Base-by-base conservation (phyloP, 2,113 vertebrate species). In the Menura novaehollandiae region DNA sequence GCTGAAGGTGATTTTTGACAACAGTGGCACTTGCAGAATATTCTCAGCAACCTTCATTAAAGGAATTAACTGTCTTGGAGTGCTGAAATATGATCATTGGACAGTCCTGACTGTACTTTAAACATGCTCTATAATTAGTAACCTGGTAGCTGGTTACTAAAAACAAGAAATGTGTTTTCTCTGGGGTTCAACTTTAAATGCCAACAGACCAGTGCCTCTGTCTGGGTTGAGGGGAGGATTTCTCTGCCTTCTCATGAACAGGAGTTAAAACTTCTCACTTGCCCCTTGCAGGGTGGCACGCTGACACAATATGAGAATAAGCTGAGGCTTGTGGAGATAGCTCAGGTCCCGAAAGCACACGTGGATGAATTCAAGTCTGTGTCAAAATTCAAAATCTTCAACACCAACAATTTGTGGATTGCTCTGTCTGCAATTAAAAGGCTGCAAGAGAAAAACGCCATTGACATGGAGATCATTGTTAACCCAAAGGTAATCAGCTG, bases 301-400 rank as follows among this genome's bases (percentile, higher is more conserved):
- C 97, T 99, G 78, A 99, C 99, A 20, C 98, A 99, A 49, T 99
- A 99, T 1, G 99, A 99, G 53, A 99, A 99, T 22, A 99, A 99
- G 92, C 98, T 99, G 97, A 98, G 99, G 64, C 97, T 99, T 96
- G 98, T 99, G 95, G 99, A 99, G 98, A 99, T 99, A 30, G 99
- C 99, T 74, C 99, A 99, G 97, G 99, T 99, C 76, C 99, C 99
- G 59, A 99, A 99, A 98, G 97, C 99, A 26, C 99, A 99, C 0
- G 99, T 99, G 35, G 99, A 99, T 90, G 99, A 99, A 82, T 99
- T 99, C 98, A 99, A 99, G 95, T 99, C 99, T 0, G 99, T 99
- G 78, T 98, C 99, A 26, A 99, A 99, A 97, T 99, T 99, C 97
- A 99, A 99, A 98, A 99, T 99, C 97, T 99, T 99, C 97, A 99